Percentiles rank a stretch among this genome's conserved stretches.
These are phyloP conservation scores for Chironomus riparius DNA, from an alignment of 2,888 invertebrate genomes.

Conservation along the genomic window DNA sequence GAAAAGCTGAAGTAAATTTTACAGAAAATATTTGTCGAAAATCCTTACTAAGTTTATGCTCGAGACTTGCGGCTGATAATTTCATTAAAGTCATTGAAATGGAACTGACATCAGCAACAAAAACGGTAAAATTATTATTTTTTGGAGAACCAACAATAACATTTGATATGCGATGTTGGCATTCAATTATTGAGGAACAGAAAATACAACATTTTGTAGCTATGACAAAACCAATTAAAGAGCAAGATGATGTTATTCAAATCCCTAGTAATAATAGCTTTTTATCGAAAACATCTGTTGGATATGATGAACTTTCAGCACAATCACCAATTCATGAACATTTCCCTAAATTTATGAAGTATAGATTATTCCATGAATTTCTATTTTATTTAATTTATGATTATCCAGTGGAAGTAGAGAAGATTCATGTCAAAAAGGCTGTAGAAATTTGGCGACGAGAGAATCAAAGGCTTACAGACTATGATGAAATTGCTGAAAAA, in stretches of 20 bases:
- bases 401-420: constrained; percentile 40
- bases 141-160: constrained; percentile 47
- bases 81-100: constrained; percentile 48
- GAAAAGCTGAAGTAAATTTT: constrained; percentile 46
- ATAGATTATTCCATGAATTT: constrained; percentile 57
- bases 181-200: constrained; percentile 52
- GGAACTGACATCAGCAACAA: constrained; percentile 42
- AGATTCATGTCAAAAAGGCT: constrained; percentile 27
- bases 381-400: constrained; percentile 60
- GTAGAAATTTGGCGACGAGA: constrained; percentile 35
- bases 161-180: constrained; percentile 45
- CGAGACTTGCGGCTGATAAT: constrained; percentile 49
- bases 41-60: constrained; percentile 52
- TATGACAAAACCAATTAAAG: background rate
- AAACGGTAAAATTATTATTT: constrained; percentile 44
- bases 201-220: constrained; percentile 46
- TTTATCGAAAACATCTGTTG: background rate
- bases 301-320: background rate
- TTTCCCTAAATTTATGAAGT: constrained; percentile 54
- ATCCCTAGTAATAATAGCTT: background rate
- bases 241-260: background rate
- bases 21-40: constrained; percentile 51
- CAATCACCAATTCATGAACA: background rate
- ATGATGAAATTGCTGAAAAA: constrained; percentile 41
- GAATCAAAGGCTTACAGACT: constrained; percentile 35